Evolutionary conservation across 2,113 vertebrate species (phyloP), one percentile per base, ranked within the genome.

Genomic region (Ochotona curzoniae): DNA sequence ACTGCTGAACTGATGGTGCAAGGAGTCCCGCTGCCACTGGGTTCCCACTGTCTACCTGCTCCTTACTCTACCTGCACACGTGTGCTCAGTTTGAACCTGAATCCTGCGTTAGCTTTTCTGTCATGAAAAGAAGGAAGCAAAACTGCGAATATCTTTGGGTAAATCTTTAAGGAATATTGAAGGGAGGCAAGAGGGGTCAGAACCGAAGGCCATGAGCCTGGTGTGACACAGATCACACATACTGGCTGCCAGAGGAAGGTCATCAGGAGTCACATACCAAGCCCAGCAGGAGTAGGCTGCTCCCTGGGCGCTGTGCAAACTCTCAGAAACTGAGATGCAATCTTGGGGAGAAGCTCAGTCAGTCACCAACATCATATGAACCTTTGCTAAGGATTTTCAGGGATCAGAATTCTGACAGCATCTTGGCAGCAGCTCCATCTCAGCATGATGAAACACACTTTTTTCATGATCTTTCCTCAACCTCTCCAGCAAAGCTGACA

Each of bases 81-180:
- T 23, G 64, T 25, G 25, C 17, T 25, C 49, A 67, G 49, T 67
- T 84, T 57, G 73, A 94, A 73, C 71, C 6, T 21, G 28, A 73
- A 32, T 49, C 38, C 38, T 74, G 32, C 35, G 79, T 79, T 83
- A 93, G 86, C 54, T 73, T 75, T 51, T 76, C 1, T 17, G 20
- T 76, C 87, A 83, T 4, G 28, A 85, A 85, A 93, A 87, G 86
- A 84, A 93, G 57, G 90, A 70, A 87, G 73, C 8, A 54, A 70
- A 91, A 83, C 89, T 84, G 61, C 60, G 91, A 67, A 35, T 60
- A 78, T 57, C 35, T 80, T 30, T 66, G 70, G 83, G 81, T 73
- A 81, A 60, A 44, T 60, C 88, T 91, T 87, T 94, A 69, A 87
- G 89, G 89, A 63, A 67, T 73, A 85, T 21, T 89, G 75, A 95